Conservation (phyloP, 2,888 invertebrate genomes). For the Agriopis leucophaearia region DNA sequence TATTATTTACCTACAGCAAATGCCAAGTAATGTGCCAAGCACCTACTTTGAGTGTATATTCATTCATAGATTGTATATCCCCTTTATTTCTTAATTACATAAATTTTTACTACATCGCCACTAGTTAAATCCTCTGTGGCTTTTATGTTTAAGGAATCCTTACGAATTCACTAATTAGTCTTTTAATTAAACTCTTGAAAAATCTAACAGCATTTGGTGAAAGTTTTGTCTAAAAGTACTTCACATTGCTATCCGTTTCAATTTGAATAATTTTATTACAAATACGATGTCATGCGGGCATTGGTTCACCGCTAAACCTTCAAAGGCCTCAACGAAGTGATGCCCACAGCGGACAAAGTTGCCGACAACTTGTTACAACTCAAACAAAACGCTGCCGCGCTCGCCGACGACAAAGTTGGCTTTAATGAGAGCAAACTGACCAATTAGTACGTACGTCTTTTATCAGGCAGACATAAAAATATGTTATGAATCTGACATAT, state of each 20-base stretch:
- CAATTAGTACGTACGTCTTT: conserved; percentile 53
- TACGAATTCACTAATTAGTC: neutral
- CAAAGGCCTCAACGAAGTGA: conserved; percentile 33
- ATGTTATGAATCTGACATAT: neutral
- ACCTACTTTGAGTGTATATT: neutral
- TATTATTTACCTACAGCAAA: conserved; percentile 5
- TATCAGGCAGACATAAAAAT: conserved; percentile 20
- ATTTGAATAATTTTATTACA: conserved; percentile 20
- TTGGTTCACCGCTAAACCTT: conserved; percentile 36
- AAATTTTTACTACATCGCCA: too few species aligned
- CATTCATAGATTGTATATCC: neutral
- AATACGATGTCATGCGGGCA: conserved; percentile 41
- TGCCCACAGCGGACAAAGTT: conserved; percentile 54
- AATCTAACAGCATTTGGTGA: neutral
- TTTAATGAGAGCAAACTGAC: conserved; percentile 55
- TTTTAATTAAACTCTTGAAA: neutral
- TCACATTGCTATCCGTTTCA: neutral
- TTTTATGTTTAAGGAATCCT: neutral
- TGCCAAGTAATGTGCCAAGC: conserved; percentile 2
- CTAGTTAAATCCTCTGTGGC: neutral
- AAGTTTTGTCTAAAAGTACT: neutral
- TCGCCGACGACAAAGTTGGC: conserved; percentile 54
- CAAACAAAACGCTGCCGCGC: conserved; percentile 53
- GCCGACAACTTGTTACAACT: conserved; percentile 49
- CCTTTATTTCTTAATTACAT: too few species aligned